These are phyloP conservation scores for Phalacrocorax pelagicus DNA, from an alignment of 2,113 vertebrate species.

Conservation along the genomic window DNA sequence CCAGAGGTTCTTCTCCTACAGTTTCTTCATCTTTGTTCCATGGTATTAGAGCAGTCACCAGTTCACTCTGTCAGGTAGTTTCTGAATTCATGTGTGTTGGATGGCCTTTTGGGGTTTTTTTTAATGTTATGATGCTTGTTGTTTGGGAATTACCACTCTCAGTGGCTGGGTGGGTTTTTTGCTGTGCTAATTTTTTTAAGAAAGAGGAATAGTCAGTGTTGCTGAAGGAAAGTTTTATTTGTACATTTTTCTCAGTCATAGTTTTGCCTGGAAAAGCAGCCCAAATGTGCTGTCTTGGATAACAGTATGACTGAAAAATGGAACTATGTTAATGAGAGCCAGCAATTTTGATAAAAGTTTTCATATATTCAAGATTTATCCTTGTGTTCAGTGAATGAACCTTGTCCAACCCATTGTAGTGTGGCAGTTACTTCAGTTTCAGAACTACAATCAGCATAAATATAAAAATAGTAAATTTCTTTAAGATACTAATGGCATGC, in stretches of 20 bases:
- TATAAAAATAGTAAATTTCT: neutral
- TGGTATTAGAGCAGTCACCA: neutral
- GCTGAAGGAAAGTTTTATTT: neutral
- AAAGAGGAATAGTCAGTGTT: neutral
- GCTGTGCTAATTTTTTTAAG: neutral
- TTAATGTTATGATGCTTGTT: neutral
- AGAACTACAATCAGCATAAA: neutral
- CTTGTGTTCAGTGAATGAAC: neutral
- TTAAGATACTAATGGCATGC: constrained; percentile 49
- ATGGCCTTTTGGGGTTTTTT: neutral
- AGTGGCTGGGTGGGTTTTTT: neutral
- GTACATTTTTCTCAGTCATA: neutral
- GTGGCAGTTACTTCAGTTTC: neutral
- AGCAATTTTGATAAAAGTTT: neutral
- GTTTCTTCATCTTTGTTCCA: neutral
- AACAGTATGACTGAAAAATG: neutral
- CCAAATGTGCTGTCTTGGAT: neutral
- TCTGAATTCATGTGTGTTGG: neutral
- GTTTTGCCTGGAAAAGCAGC: neutral
- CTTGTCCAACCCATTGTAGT: neutral
- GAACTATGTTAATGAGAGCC: neutral
- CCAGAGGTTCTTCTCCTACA: neutral
- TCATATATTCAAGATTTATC: neutral
- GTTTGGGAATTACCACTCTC: neutral
- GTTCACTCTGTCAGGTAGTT: neutral